A percentile compares a stretch with the other conserved stretches of the same genome.
These are phyloP conservation scores for Zosterops pallidus DNA, from an alignment of 2,113 vertebrate genomes.

Conservation along the genomic window DNA sequence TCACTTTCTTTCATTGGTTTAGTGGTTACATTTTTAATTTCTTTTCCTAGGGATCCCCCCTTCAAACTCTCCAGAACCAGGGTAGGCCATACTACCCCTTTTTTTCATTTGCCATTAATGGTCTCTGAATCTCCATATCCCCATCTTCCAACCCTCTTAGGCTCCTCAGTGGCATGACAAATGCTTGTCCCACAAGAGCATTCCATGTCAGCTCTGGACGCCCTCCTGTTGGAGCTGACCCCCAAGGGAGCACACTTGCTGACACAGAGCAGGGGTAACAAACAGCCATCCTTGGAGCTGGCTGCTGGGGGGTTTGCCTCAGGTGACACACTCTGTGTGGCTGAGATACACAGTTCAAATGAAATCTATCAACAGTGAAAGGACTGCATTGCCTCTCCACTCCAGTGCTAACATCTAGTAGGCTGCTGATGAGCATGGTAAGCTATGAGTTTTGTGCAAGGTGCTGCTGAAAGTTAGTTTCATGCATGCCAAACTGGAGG, in stretches of 20 bases:
- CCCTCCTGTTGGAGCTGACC: neutral
- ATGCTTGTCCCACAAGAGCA: neutral
- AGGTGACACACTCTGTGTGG: neutral
- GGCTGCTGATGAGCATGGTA: neutral
- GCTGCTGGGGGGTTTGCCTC: neutral
- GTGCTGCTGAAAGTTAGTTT: neutral
- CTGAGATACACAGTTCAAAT: neutral
- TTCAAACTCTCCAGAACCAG: neutral
- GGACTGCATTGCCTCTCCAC: neutral
- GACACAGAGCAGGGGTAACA: accelerated
- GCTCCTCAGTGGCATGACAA: neutral
- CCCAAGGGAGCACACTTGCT: neutral
- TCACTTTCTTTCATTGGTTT: neutral
- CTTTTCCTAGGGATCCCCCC: neutral
- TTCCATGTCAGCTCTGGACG: neutral
- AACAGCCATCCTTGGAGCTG: neutral
- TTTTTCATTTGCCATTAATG: neutral
- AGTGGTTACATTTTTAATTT: neutral
- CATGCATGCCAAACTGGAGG: neutral
- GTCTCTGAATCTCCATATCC: neutral
- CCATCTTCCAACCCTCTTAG: neutral
- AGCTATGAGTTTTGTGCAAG: neutral
- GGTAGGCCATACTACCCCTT: neutral
- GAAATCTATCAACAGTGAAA: neutral
- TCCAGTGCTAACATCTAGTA: neutral